A percentile compares a stretch with the other conserved stretches of the same genome.
Conservation (phyloP, 2,888 invertebrate species). For the Eugnorisma glareosa region DNA sequence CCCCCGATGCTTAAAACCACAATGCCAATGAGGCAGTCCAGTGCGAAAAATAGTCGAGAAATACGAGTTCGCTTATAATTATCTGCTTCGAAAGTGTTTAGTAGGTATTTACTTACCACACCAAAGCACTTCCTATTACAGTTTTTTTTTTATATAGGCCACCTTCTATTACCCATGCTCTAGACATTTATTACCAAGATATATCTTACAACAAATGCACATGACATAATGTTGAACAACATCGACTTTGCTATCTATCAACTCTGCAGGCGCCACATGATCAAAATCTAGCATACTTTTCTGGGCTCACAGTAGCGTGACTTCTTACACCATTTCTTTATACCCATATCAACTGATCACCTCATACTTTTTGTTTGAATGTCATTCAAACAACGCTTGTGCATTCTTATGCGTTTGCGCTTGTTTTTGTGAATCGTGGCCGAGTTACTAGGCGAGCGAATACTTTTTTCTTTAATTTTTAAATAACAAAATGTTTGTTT, state of each 20-base stretch:
- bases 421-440: slow-evolving; percentile 25
- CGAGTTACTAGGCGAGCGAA: neutral
- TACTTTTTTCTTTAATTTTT: neutral
- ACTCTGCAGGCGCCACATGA: neutral
- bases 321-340: slow-evolving; percentile 2
- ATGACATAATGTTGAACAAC: neutral
- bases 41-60: too few species aligned
- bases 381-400: slow-evolving; percentile 19
- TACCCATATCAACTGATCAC: slow-evolving; percentile 20
- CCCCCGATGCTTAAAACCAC: too few species aligned
- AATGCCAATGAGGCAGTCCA: too few species aligned
- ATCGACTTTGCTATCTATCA: neutral
- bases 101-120: neutral
- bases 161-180: neutral
- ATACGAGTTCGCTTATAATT: too few species aligned
- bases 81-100: neutral
- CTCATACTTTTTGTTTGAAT: slow-evolving; percentile 31
- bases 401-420: slow-evolving; percentile 27
- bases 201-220: neutral
- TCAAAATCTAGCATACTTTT: neutral
- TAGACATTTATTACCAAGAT: neutral
- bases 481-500: neutral
- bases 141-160: too few species aligned
- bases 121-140: neutral
- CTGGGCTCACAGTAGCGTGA: slow-evolving; percentile 9